Percentiles rank a stretch among this genome's conserved stretches.
Conservation (phyloP, 2,797 vertebrate genomes). For the Gallinago stenura region DNA sequence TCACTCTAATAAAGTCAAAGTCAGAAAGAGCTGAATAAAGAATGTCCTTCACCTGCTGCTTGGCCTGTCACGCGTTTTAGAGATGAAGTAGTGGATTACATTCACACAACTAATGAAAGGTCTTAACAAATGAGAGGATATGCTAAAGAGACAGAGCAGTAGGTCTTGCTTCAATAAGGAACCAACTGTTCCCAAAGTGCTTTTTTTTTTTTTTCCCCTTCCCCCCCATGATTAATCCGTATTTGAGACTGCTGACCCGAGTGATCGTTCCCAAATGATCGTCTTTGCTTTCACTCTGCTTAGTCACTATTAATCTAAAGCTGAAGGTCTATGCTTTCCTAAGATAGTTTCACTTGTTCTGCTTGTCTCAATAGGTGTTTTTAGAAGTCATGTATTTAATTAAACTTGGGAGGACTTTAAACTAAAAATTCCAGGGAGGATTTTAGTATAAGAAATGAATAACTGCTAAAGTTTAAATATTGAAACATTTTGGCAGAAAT, state of each 20-base stretch:
- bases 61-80: not conserved
- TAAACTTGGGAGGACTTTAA: slow-evolving; percentile 15
- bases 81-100: slow-evolving; percentile 33
- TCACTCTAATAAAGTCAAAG: slow-evolving; percentile 60
- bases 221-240: not conserved
- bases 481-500: slow-evolving; percentile 35
- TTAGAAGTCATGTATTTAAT: slow-evolving; percentile 32
- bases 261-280: not conserved
- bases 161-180: slow-evolving; percentile 43
- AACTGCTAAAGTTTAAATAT: not conserved
- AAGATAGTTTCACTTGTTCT: not conserved
- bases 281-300: not conserved
- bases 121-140: slow-evolving; percentile 40
- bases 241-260: slow-evolving; percentile 40
- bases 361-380: slow-evolving; percentile 13
- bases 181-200: too few relatives aligned
- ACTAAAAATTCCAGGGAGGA: not conserved
- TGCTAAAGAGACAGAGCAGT: slow-evolving; percentile 32
- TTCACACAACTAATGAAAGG: slow-evolving; percentile 46
- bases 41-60: slow-evolving; percentile 35
- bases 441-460: slow-evolving; percentile 3
- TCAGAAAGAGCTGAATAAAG: slow-evolving; percentile 36
- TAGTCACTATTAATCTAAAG: not conserved
- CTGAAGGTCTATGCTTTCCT: not conserved
- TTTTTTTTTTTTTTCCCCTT: not conserved